phyloP scores from a whole-genome alignment of 2,888 invertebrate species.

The Pharmacophagus antenor region DNA sequence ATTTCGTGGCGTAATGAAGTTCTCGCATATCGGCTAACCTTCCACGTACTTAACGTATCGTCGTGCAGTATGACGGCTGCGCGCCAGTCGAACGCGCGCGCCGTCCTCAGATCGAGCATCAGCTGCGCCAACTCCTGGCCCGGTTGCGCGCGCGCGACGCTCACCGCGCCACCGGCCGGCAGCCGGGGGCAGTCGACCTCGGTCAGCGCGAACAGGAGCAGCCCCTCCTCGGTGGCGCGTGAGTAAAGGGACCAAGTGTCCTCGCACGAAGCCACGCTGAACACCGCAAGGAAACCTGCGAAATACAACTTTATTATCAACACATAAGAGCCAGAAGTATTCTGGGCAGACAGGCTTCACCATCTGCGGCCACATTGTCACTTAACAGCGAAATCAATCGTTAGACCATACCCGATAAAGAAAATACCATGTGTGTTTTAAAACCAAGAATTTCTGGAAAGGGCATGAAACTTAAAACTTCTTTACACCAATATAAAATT shows the following conservation, averaged over 20 bases:
- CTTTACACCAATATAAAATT: too few species aligned
- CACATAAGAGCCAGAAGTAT: too few species aligned
- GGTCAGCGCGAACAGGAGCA: constrained; percentile 87
- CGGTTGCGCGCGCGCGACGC: constrained; percentile 84
- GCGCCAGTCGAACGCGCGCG: constrained; percentile 85
- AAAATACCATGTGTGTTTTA: too few species aligned
- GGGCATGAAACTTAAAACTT: too few species aligned
- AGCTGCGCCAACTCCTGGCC: constrained; percentile 90
- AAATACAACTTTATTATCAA: constrained; percentile 3
- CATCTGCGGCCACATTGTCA: too few species aligned
- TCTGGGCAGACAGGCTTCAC: too few species aligned
- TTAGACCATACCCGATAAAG: too few species aligned
- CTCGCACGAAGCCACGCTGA: constrained; percentile 87
- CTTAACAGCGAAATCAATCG: too few species aligned
- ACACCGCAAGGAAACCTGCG: constrained; percentile 85
- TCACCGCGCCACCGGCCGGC: constrained; percentile 84
- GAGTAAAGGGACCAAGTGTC: constrained; percentile 88
- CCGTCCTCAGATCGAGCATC: constrained; percentile 86
- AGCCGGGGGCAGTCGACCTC: constrained; percentile 90
- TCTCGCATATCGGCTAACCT: constrained; percentile 8
- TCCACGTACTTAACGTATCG: constrained; percentile 83
- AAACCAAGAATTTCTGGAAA: too few species aligned
- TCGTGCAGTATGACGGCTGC: constrained; percentile 87
- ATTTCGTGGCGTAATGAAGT: too few species aligned
- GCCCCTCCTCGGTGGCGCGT: constrained; percentile 81